Conservation (phyloP, 1,140 invertebrate species). For the Drusus annulatus region DNA sequence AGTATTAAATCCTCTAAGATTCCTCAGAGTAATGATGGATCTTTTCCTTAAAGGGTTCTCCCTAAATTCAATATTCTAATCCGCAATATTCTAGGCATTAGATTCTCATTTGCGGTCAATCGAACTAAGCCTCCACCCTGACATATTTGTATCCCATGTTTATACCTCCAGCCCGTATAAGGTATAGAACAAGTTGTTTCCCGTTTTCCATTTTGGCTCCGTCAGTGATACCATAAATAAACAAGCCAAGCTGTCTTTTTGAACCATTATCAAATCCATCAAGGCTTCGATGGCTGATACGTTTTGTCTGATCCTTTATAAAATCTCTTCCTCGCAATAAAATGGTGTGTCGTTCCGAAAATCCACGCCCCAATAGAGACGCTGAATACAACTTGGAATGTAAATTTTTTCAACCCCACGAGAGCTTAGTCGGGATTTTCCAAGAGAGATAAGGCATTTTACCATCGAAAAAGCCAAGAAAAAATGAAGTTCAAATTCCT, state of each 20-base stretch:
- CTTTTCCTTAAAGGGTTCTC: neutral
- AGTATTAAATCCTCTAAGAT: too few relatives aligned
- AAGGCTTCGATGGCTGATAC: constrained; percentile 47
- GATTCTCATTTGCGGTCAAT: constrained; percentile 18
- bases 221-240: constrained; percentile 44
- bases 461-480: constrained; percentile 7
- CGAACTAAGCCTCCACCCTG: constrained; percentile 8
- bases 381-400: constrained; percentile 42
- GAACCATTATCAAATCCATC: constrained; percentile 56
- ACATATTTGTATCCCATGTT: constrained; percentile 15
- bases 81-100: constrained; percentile 11
- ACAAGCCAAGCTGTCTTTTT: constrained; percentile 43
- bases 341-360: constrained; percentile 49
- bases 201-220: constrained; percentile 25
- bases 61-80: constrained; percentile 30
- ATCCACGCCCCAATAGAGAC: constrained; percentile 38
- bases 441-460: constrained; percentile 8
- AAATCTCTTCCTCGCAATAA: constrained; percentile 47
- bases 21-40: too few relatives aligned
- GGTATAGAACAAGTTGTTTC: constrained; percentile 30
- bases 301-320: constrained; percentile 50
- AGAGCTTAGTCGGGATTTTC: constrained; percentile 13
- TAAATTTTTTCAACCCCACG: constrained; percentile 43
- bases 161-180: neutral
- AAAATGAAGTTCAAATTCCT: constrained; percentile 5